Evolutionary conservation across 1,140 invertebrate species (phyloP).

Genomic region (Pseudobourletiella spinata): DNA sequence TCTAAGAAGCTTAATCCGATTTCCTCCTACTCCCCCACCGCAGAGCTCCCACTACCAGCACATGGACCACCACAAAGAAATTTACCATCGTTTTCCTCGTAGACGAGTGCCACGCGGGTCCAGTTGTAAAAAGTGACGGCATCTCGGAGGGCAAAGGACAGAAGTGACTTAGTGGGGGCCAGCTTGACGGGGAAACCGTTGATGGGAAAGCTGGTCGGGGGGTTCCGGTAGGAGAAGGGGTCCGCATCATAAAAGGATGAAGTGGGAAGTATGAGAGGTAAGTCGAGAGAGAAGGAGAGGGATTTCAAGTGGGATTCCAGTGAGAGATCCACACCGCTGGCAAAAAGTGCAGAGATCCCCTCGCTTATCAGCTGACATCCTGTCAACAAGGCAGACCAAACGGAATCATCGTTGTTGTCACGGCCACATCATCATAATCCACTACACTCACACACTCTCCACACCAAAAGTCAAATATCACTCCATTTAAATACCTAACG

Average conservation of each 20-base stretch:
- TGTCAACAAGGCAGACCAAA: conserved; percentile 40
- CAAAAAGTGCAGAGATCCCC: conserved; percentile 81
- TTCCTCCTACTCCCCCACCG: too few relatives aligned
- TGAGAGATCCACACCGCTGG: conserved; percentile 64
- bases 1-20: too few relatives aligned
- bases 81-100: conserved; percentile 78
- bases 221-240: not conserved
- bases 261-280: conserved; percentile 60
- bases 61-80: too few relatives aligned
- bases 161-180: conserved; percentile 70
- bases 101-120: conserved; percentile 86
- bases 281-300: conserved; percentile 74
- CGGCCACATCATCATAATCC: not conserved
- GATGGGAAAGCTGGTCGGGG: conserved; percentile 36
- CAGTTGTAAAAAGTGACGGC: conserved; percentile 82
- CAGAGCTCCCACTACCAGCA: too few relatives aligned
- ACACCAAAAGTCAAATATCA: not conserved
- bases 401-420: too few relatives aligned
- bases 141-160: conserved; percentile 77
- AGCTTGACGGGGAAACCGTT: conserved; percentile 82
- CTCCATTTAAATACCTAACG: not conserved
- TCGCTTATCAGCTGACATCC: conserved; percentile 76
- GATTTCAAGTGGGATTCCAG: conserved; percentile 78
- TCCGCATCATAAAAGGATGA: conserved; percentile 27
- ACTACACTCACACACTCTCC: not conserved